Base-by-base conservation (phyloP, 2,888 invertebrate genomes). In the Scaptodrosophila latifasciaeformis region DNA sequence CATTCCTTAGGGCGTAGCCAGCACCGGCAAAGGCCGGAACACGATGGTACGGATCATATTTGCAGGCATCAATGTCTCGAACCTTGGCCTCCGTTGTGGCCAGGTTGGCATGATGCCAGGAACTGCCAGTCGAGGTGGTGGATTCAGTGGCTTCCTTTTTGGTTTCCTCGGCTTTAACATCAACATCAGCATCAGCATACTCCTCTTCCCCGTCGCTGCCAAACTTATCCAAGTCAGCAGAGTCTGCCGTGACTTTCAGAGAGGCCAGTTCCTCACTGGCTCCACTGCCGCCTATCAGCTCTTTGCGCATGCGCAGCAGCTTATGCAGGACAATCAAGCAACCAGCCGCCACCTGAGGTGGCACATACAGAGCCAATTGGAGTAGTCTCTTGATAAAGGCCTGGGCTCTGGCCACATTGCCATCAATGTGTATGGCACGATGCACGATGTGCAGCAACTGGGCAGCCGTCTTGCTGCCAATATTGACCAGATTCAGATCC, bases 11-110 rank as follows among this genome's bases (percentile, higher is more conserved):
- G 0, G 92, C 89, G 49, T 89, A 89, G 37, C 92, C 90, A 0
- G 94, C 95, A 21, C 94, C 93, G 9, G 94, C 92, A 87, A 90
- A 95, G 12, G 92, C 84, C 0, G 99, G 98, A 87, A 98, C 97
- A 19, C 98, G 90, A 18, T 91, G 88, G 54, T 88, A 86, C 0
- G 93, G 91, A 84, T 92, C 90, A 84, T 93, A 95, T 18, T 86
- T 87, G 56, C 67, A 76, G 17, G 80, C 67, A 30, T 75, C 74
- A 5, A 83, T 70, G 17, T 82, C 67, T 2, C 67, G 68, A 19
- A 79, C 67, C 42, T 82, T 82, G 9, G 64, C 21, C 2, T 72
- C 70, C 2, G 24, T 12, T n/a, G 65, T 6, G 0, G 43, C 21
- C 1, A 83, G 65, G 31, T 81, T 82, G 1, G 78, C 63, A 52